phyloP scores from a whole-genome alignment of 2,797 vertebrate genomes.

The Argentina silus region DNA sequence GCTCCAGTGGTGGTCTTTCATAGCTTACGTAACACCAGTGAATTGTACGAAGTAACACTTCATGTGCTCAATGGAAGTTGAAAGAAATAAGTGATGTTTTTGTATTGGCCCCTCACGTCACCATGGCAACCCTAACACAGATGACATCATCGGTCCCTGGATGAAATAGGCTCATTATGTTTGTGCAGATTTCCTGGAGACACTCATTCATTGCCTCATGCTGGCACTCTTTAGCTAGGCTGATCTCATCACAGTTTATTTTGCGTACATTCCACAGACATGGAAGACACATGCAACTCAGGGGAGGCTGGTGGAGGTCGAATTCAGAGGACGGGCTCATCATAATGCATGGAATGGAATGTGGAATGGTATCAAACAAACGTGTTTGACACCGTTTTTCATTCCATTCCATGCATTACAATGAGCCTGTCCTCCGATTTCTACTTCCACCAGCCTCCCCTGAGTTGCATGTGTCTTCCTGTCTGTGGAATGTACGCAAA shows the following conservation, averaged over 20 bases:
- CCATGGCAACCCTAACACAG: conserved; percentile 49
- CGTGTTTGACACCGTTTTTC: too few relatives aligned
- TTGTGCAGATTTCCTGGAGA: conserved; percentile 10
- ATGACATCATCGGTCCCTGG: conserved; percentile 54
- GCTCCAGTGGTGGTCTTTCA: background rate
- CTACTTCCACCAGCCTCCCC: too few relatives aligned
- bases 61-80: conserved; percentile 8
- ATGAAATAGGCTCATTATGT: conserved; percentile 29
- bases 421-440: too few relatives aligned
- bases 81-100: conserved; percentile 1
- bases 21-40: conserved; percentile 11
- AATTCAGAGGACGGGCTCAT: too few relatives aligned
- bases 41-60: background rate
- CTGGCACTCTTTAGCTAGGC: conserved; percentile 25
- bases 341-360: too few relatives aligned
- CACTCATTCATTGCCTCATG: conserved; percentile 7
- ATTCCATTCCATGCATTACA: too few relatives aligned
- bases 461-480: too few relatives aligned
- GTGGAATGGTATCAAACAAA: too few relatives aligned
- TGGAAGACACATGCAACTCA: background rate
- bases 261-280: background rate
- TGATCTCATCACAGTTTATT: conserved; percentile 14
- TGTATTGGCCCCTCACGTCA: conserved; percentile 20
- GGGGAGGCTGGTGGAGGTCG: too few relatives aligned
- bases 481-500: too few relatives aligned